Base-by-base conservation (phyloP, 2,888 invertebrate genomes). In the Ormyrus pomaceus region DNA sequence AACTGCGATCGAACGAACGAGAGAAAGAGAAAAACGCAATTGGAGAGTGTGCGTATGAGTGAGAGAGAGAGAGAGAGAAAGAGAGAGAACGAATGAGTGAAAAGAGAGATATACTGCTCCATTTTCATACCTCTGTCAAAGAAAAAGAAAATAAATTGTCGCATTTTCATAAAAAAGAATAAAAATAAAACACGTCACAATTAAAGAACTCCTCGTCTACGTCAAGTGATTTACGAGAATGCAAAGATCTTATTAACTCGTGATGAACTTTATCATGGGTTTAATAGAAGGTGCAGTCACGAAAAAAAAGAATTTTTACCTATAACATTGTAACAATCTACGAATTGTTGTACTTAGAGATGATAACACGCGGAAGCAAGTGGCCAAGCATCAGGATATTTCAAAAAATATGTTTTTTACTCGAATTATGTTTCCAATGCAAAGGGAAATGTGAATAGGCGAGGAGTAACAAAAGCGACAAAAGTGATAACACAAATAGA, bases 51-150 rank as follows among this genome's bases (percentile, higher is more conserved):
- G 45, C n/a, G 59, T 45, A 55, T 65, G 70, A 69, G 61, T 19
- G 55, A 34, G 58, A 68, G 58, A n/a, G 59, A 13, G 48, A 65
- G 61, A 11, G 55, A 34, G 48, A 68, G 58, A n/a, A 53, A 10
- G 48, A 65, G 62, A 58, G n/a, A 56, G 68, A 51, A 51, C 13
- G 68, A 69, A 72, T 76, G 66, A 58, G 59, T 65, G 62, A 55
- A 74, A 45, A 69, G 56, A 75, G 73, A 85, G 75, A 86, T 84
- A 84, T 85, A 85, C 82, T 84, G 87, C 86, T 88, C 87, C 88
- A 85, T 85, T 87, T 89, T 88, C 86, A 86, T 89, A 89, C 86
- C 85, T 87, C 86, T 85, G 84, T 85, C 83, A 85, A 83, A 85
- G 85, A 34, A 71, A 71, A 75, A 79, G 11, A 61, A 75, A 65